phyloP scores from a whole-genome alignment of 2,888 invertebrate genomes.

The Aleiodes leptofemur region DNA sequence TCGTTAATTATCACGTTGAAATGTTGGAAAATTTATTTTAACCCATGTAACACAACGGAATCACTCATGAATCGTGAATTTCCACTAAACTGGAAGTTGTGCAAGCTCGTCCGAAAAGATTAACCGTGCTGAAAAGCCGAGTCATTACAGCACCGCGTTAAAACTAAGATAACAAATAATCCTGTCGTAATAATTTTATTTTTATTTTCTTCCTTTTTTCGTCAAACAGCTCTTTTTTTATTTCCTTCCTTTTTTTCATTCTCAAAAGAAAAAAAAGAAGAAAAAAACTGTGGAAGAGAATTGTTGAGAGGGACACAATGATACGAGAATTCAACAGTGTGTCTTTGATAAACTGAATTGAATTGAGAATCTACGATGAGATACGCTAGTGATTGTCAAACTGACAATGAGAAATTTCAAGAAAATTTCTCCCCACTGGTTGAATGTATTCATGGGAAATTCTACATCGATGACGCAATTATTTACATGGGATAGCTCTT shows the following conservation, averaged over 20 bases:
- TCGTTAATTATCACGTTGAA: not conserved
- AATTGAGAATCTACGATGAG: conserved; percentile 40
- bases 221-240: not conserved
- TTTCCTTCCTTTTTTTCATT: not conserved
- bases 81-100: not conserved
- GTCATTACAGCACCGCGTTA: conserved; percentile 45
- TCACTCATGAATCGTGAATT: conserved; percentile 50
- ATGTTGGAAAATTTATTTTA: conserved; percentile 30
- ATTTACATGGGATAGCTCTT: conserved; percentile 47
- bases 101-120: conserved; percentile 48
- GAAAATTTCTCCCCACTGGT: conserved; percentile 45
- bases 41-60: conserved; percentile 55
- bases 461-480: conserved; percentile 54
- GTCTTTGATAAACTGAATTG: conserved; percentile 39
- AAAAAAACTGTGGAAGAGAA: not conserved
- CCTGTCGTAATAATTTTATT: conserved; percentile 35
- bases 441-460: conserved; percentile 40
- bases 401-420: conserved; percentile 56
- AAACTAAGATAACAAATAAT: conserved; percentile 48
- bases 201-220: conserved; percentile 31
- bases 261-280: not conserved
- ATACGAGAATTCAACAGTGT: conserved; percentile 35
- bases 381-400: conserved; percentile 36
- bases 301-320: not conserved
- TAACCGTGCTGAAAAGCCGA: conserved; percentile 52